Conservation (phyloP, 1,140 invertebrate species). For the Tetragnatha versicolor region DNA sequence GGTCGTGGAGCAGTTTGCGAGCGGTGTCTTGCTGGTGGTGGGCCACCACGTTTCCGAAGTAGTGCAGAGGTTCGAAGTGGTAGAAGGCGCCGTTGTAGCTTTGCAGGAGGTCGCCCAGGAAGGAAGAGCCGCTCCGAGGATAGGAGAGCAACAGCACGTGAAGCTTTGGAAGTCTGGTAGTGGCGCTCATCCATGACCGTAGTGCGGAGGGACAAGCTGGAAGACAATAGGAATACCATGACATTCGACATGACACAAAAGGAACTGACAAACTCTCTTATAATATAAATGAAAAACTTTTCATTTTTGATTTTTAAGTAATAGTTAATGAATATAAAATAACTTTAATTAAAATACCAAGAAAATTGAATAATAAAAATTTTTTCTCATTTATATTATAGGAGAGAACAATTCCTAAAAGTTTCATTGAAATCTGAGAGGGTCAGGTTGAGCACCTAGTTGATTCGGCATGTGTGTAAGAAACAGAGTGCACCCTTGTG, state of each 20-base stretch:
- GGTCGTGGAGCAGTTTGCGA: conserved; percentile 35
- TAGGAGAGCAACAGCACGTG: conserved; percentile 72
- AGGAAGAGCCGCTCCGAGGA: conserved; percentile 88
- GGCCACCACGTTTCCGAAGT: conserved; percentile 45
- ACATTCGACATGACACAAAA: not conserved
- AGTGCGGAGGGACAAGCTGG: conserved; percentile 35
- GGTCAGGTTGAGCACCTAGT: too few relatives aligned
- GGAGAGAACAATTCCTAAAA: too few relatives aligned
- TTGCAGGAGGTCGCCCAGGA: conserved; percentile 83
- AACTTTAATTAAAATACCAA: too few relatives aligned
- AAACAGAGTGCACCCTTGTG: too few relatives aligned
- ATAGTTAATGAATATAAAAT: too few relatives aligned
- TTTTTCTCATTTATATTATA: too few relatives aligned
- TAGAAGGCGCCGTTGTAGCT: conserved; percentile 84
- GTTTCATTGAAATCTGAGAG: too few relatives aligned
- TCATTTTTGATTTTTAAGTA: too few relatives aligned
- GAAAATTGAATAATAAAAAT: too few relatives aligned
- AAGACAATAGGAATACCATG: not conserved
- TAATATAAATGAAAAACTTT: too few relatives aligned
- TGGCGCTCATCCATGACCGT: conserved; percentile 25
- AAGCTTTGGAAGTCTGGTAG: conserved; percentile 33
- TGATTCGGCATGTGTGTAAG: too few relatives aligned
- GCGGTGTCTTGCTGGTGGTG: conserved; percentile 29
- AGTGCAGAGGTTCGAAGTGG: conserved; percentile 81
- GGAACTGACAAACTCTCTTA: too few relatives aligned